These are phyloP conservation scores for Plemyria rubiginata DNA, from an alignment of 2,888 invertebrate genomes.

Conservation along the genomic window DNA sequence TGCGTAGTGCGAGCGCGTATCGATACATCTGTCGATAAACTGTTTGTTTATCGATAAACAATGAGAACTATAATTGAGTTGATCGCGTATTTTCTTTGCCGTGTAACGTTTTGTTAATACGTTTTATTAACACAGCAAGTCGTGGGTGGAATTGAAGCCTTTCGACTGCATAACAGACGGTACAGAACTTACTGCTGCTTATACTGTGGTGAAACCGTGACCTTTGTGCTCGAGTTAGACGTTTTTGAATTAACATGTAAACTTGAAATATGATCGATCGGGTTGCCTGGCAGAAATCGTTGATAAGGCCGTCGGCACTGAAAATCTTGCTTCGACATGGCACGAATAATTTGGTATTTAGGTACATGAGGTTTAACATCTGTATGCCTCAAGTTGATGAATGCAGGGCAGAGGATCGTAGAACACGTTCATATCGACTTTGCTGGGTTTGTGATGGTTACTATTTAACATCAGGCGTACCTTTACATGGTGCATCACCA, in stretches of 20 bases:
- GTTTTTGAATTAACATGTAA: not conserved
- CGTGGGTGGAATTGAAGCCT: slow-evolving; percentile 1
- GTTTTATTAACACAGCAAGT: not conserved
- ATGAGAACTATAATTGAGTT: slow-evolving; percentile 19
- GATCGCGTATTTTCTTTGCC: slow-evolving; percentile 2
- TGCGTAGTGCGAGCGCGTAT: slow-evolving; percentile 22
- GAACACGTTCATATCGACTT: no score
- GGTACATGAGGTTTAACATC: no score
- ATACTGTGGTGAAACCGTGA: slow-evolving; percentile 5
- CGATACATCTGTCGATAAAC: slow-evolving; percentile 14
- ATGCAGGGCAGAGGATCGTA: no score
- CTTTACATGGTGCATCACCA: no score
- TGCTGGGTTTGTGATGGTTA: no score
- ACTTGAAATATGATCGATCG: not conserved
- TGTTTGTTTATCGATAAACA: slow-evolving; percentile 18
- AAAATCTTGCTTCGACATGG: no score
- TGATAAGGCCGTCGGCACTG: no score
- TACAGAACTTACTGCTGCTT: not conserved
- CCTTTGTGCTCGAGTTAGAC: not conserved
- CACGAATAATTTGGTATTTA: no score
- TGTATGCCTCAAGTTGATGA: no score
- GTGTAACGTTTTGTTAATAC: slow-evolving; percentile 3
- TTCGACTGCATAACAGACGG: not conserved
- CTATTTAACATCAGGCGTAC: no score
- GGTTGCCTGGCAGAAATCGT: no score